Evolutionary conservation across 92 coral and sea anemone species (phyloP).

Genomic region (Chrysogorgia sp.): DNA sequence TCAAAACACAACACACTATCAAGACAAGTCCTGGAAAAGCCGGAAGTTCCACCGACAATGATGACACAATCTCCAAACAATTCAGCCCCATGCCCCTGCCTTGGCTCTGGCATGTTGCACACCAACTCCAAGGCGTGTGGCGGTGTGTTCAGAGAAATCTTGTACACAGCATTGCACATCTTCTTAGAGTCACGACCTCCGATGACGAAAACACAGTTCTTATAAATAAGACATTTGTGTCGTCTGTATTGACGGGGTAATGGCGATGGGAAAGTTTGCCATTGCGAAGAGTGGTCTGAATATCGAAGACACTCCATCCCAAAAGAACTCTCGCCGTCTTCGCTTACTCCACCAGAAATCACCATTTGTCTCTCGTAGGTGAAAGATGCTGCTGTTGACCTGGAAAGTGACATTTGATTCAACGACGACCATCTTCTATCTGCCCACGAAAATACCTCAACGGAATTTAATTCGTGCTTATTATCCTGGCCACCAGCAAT

Average conservation of each 20-base stretch:
- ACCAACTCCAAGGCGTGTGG: not conserved
- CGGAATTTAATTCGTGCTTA: not conserved
- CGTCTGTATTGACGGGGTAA: not conserved
- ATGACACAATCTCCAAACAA: too few relatives aligned
- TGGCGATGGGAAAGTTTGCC: not conserved
- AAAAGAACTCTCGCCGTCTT: not conserved
- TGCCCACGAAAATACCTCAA: slow-evolving; percentile 1
- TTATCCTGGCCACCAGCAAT: not conserved
- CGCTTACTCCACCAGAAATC: not conserved
- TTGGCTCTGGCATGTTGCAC: too few relatives aligned
- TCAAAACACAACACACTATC: too few relatives aligned
- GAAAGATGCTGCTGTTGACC: not conserved
- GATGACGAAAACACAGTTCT: slow-evolving; percentile 5
- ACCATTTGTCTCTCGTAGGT: not conserved
- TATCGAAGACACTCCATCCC: not conserved
- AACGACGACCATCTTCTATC: not conserved
- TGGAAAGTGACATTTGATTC: not conserved
- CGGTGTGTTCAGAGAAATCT: not conserved
- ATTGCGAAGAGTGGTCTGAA: too few relatives aligned
- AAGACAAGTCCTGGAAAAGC: too few relatives aligned
- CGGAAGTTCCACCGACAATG: too few relatives aligned
- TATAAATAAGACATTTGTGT: not conserved
- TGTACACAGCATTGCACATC: not conserved
- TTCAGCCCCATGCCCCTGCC: too few relatives aligned
- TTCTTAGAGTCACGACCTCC: slow-evolving; percentile 1